Evolutionary conservation across 2,113 vertebrate genomes (phyloP), one percentile per base, ranked within the genome.

Genomic region (Daphoenositta chrysoptera): DNA sequence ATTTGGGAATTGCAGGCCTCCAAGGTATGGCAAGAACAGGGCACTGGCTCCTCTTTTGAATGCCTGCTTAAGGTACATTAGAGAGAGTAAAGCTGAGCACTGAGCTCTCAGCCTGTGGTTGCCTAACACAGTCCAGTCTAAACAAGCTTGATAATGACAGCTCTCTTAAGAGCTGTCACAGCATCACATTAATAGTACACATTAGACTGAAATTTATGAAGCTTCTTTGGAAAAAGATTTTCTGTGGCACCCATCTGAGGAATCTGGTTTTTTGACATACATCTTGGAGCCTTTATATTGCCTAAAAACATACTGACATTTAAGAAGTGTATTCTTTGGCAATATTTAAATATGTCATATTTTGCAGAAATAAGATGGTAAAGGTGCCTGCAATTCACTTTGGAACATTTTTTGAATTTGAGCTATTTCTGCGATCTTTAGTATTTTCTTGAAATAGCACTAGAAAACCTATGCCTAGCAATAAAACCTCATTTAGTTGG

Each of bases 371-470:
- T 81, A 93, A 81, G 72, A 83, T 45, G 48, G 57, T 64, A 93
- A 91, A 93, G 80, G 72, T 87, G 56, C n/a, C 88, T 87, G 50
- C 75, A 94, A 91, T 95, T 95, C 93, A 78, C 81, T 93, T 72
- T 71, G 68, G 71, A 90, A 73, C 50, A 65, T n/a, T 85, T 94
- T 45, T 72, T 73, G 89, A 92, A 89, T 88, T 84, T 89, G 47
- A 96, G 61, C 54, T 66, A 80, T 95, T 94, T 91, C 87, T 84
- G 69, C 65, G 71, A 92, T 96, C 83, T 94, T 87, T 96, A 70
- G 26, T 94, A 96, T 94, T 95, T 97, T 84, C 80, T 92, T 84
- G 89, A 94, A 88, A 92, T 93, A 89, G 58, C 64, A 78, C 73
- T 70, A 85, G 76, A 85, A 94, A 89, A 75, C 26, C 81, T 79